phyloP scores from a whole-genome alignment of 2,888 invertebrate genomes.

The Drosophila helvetica region DNA sequence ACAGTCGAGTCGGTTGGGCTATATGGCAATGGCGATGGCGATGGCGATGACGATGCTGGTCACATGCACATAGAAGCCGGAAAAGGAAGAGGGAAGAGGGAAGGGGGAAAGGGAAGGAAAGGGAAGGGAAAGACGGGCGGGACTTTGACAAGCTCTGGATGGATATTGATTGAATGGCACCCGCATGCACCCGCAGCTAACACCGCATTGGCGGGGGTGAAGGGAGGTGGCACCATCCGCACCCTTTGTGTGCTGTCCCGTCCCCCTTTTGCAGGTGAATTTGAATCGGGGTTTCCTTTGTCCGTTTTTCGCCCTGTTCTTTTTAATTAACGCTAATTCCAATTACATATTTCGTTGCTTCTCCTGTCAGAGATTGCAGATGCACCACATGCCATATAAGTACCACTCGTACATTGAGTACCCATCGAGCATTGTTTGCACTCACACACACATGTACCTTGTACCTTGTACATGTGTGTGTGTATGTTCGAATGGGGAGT shows the following conservation, averaged over 20 bases:
- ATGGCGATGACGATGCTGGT: conserved; percentile 27
- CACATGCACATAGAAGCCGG: conserved; percentile 29
- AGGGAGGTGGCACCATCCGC: too few relatives aligned
- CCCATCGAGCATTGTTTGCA: too few relatives aligned
- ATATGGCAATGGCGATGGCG: background rate
- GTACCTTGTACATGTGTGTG: too few relatives aligned
- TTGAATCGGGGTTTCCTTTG: conserved; percentile 1
- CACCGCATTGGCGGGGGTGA: background rate
- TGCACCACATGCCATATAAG: background rate
- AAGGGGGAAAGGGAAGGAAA: too few relatives aligned
- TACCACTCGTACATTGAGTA: too few relatives aligned
- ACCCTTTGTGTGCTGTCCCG: background rate
- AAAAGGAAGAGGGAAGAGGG: too few relatives aligned
- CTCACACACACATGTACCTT: background rate
- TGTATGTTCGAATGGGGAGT: background rate
- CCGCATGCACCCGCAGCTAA: conserved; percentile 37
- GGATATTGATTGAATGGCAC: conserved; percentile 38
- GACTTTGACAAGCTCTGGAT: conserved; percentile 39
- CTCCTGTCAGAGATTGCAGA: conserved; percentile 13
- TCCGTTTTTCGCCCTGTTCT: conserved; percentile 1
- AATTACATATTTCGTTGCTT: conserved; percentile 30
- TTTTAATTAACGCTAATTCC: conserved; percentile 49
- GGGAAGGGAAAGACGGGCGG: background rate
- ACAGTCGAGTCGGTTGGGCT: conserved; percentile 3
- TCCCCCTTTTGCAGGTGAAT: background rate